A percentile compares a stretch with the other conserved stretches of the same genome.
phyloP scores from a whole-genome alignment of 2,113 vertebrate genomes.

The Labeo rohita region DNA sequence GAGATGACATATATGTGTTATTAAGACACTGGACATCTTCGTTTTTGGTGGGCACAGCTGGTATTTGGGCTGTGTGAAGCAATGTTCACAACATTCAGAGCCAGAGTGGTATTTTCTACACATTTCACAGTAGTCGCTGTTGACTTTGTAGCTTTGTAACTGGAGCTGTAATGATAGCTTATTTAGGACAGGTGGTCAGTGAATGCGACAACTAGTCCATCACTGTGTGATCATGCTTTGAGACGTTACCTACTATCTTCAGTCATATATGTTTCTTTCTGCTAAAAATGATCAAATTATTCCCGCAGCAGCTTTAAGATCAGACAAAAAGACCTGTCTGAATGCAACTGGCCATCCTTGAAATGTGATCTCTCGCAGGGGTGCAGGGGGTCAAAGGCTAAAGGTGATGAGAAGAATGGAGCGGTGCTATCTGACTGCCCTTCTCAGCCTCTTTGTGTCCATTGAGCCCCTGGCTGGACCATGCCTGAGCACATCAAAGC shows the following conservation, averaged over 20 bases:
- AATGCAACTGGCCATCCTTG: constrained; percentile 62
- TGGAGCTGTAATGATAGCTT: neutral
- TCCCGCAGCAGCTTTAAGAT: constrained; percentile 23
- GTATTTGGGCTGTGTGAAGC: neutral
- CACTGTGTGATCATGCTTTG: neutral
- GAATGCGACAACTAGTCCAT: neutral
- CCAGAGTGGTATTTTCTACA: neutral
- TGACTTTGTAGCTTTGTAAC: neutral
- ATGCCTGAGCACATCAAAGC: constrained; percentile 81
- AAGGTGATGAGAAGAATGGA: constrained; percentile 73
- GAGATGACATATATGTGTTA: constrained; percentile 6
- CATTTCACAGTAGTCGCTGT: neutral
- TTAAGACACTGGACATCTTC: neutral
- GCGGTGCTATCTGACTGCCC: constrained; percentile 61
- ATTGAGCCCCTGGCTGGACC: constrained; percentile 67
- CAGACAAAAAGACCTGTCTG: constrained; percentile 62
- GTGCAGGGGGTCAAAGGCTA: constrained; percentile 74
- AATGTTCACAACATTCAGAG: neutral
- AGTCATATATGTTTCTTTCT: neutral
- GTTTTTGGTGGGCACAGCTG: neutral
- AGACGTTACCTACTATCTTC: neutral
- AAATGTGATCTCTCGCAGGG: constrained; percentile 71
- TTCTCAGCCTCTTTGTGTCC: constrained; percentile 78
- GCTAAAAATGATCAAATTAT: constrained; percentile 3
- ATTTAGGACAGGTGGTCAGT: constrained; percentile 16